phyloP scores from a whole-genome alignment of 2,888 invertebrate species.

The Caenorhabditis sp. region DNA sequence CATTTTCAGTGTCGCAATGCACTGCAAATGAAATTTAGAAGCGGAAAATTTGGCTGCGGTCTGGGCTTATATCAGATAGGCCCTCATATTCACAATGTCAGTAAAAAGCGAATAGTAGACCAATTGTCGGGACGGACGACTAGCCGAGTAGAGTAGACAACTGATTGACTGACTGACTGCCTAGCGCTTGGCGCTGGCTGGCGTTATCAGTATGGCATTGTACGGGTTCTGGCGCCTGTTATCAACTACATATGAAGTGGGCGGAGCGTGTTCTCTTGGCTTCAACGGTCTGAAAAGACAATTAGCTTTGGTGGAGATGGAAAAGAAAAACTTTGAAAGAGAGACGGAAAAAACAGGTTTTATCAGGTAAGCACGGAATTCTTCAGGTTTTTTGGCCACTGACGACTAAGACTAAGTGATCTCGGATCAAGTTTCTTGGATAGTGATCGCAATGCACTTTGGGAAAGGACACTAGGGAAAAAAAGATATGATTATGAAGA shows the following conservation, averaged over 20 bases:
- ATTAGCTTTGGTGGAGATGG: neutral
- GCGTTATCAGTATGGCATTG: conserved; percentile 1
- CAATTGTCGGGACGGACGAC: no score
- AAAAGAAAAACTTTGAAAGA: neutral
- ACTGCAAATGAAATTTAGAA: conserved; percentile 52
- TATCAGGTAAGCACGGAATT: conserved; percentile 1
- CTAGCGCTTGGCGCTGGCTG: no score
- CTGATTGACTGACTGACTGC: no score
- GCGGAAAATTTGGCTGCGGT: conserved; percentile 39
- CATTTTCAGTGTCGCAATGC: conserved; percentile 36
- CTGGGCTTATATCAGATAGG: neutral
- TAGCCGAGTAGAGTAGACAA: no score
- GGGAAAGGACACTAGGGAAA: neutral
- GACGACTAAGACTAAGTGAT: neutral
- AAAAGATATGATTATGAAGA: neutral
- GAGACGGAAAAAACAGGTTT: neutral
- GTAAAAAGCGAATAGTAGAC: no score
- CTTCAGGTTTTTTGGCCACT: neutral
- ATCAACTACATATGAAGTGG: conserved; percentile 29
- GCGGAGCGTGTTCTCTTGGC: conserved; percentile 28
- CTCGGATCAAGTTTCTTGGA: neutral
- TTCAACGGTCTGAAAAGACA: conserved; percentile 16
- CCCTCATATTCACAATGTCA: neutral
- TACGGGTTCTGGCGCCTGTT: conserved; percentile 14
- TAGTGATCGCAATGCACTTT: neutral